Conservation (phyloP, 2,113 vertebrate genomes). For the Lophius piscatorius region DNA sequence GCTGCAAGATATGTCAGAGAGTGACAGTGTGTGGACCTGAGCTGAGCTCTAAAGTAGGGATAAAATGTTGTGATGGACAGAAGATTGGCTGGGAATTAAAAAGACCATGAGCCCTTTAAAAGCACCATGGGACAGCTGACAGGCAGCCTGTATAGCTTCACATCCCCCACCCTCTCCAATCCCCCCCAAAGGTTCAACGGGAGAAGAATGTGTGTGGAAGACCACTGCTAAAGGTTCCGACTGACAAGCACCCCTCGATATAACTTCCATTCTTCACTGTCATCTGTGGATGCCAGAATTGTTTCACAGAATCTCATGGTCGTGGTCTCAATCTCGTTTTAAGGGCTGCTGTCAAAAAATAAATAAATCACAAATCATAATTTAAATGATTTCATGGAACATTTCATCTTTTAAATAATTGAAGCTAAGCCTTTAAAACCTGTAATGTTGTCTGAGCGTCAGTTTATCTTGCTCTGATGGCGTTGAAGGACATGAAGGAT, state of each 20-base stretch:
- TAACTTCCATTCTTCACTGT: slow-evolving; percentile 30
- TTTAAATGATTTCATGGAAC: no score
- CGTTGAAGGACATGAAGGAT: no score
- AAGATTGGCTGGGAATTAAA: slow-evolving; percentile 81
- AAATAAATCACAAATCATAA: no score
- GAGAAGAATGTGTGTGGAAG: slow-evolving; percentile 28
- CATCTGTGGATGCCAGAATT: slow-evolving; percentile 10
- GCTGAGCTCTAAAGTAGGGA: slow-evolving; percentile 75
- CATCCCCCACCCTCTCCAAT: no score
- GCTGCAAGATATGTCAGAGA: slow-evolving; percentile 73
- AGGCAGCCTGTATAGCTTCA: slow-evolving; percentile 57
- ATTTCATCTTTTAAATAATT: no score
- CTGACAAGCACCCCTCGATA: slow-evolving; percentile 42
- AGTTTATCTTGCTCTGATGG: no score
- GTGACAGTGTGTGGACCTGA: slow-evolving; percentile 77
- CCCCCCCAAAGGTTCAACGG: slow-evolving; percentile 49
- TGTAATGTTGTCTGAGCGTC: no score
- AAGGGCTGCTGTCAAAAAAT: no score
- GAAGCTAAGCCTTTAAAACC: no score
- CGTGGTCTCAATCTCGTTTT: no score
- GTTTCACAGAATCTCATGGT: slow-evolving; percentile 1
- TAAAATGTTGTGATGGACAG: slow-evolving; percentile 79
- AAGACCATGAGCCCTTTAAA: slow-evolving; percentile 67
- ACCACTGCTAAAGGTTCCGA: slow-evolving; percentile 29
- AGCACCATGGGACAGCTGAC: slow-evolving; percentile 72